A percentile compares a stretch with the other conserved stretches of the same genome.
Evolutionary conservation across 2,888 invertebrate species (phyloP).

Genomic region (Andricus quercusramuli): DNA sequence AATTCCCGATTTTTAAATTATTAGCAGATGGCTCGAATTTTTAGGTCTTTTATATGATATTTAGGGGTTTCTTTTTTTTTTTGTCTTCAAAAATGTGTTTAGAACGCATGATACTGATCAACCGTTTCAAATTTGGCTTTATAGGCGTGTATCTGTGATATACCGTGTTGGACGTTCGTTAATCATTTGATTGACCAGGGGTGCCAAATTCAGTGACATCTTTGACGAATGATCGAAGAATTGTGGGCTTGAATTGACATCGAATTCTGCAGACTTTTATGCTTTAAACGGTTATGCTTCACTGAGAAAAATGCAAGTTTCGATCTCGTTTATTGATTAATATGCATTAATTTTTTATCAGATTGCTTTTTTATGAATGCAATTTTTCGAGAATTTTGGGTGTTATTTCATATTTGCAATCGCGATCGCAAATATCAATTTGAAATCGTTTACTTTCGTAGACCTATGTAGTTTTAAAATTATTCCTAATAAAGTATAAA

Average conservation of each 20-base stretch:
- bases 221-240: constrained; percentile 12
- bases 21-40: background rate
- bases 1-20: background rate
- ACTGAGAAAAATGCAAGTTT: background rate
- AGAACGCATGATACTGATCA: background rate
- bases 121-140: background rate
- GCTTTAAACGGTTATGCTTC: background rate
- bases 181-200: constrained; percentile 21
- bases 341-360: background rate
- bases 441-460: no score
- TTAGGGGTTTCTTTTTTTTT: background rate
- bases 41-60: background rate
- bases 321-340: background rate
- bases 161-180: constrained; percentile 8
- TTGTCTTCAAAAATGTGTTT: background rate
- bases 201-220: background rate
- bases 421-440: no score
- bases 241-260: background rate
- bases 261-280: background rate
- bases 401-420: no score
- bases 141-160: background rate
- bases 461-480: no score
- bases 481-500: no score
- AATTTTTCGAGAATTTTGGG: no score
- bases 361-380: no score